phyloP scores from a whole-genome alignment of 2,113 vertebrate species.

The Lagenorhynchus albirostris region DNA sequence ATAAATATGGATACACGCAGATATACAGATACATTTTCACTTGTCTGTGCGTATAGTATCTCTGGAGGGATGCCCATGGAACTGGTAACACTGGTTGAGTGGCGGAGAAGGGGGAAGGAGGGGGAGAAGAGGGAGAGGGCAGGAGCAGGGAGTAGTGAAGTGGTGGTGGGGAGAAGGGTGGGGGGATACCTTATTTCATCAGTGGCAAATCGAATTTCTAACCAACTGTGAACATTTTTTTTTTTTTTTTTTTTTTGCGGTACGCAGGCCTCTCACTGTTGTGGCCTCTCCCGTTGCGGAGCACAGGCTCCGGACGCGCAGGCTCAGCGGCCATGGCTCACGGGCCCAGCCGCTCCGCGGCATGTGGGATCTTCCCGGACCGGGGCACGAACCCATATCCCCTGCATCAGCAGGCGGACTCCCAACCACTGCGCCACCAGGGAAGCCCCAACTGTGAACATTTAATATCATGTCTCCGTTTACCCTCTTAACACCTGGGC shows the following conservation, averaged over 20 bases:
- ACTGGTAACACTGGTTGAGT: background rate
- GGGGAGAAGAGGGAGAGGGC: fast-evolving
- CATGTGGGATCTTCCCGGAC: fast-evolving
- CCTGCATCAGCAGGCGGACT: too few species aligned
- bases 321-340: too few species aligned
- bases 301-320: too few species aligned
- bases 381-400: too few species aligned
- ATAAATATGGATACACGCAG: background rate
- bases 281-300: too few species aligned
- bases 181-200: background rate
- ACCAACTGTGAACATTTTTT: background rate
- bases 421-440: too few species aligned
- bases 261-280: too few species aligned
- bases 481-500: background rate
- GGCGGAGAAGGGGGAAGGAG: fast-evolving
- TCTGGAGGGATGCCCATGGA: background rate
- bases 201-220: background rate
- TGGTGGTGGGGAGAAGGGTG: background rate
- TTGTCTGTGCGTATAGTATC: background rate
- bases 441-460: background rate
- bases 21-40: background rate
- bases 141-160: background rate
- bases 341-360: too few species aligned
- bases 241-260: too few species aligned
- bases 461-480: background rate